These are phyloP conservation scores for Centroberyx gerrardi DNA, from an alignment of 2,797 vertebrate genomes.

Conservation along the genomic window DNA sequence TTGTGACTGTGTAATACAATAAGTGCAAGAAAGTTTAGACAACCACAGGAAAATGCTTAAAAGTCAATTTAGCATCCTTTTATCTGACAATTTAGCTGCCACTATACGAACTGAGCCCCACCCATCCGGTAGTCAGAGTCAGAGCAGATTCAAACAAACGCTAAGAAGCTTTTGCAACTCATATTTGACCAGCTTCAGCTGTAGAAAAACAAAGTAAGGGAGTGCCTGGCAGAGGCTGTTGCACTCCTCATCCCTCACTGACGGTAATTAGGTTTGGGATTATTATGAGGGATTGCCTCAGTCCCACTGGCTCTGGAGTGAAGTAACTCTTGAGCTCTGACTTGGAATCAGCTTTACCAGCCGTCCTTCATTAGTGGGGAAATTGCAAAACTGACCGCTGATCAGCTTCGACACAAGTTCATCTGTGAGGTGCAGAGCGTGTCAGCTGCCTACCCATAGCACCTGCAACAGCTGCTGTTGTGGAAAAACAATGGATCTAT, in stretches of 20 bases:
- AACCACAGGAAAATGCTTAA: not conserved
- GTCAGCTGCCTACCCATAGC: not conserved
- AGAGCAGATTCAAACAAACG: not conserved
- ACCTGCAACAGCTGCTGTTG: not conserved
- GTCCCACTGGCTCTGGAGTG: not conserved
- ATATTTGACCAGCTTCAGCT: not conserved
- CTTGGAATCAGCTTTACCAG: not conserved
- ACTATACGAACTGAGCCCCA: not conserved
- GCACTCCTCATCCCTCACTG: not conserved
- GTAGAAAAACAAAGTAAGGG: conserved; percentile 27
- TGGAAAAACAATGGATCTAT: no score
- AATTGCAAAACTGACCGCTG: not conserved
- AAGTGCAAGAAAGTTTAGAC: no score
- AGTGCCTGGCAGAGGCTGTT: conserved; percentile 32
- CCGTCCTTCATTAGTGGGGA: no score
- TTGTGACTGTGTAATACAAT: not conserved
- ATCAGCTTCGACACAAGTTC: not conserved
- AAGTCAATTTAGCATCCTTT: not conserved
- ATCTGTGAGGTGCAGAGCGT: not conserved
- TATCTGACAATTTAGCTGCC: not conserved
- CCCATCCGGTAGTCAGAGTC: not conserved
- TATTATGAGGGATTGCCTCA: conserved; percentile 21
- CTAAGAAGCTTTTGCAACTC: conserved; percentile 35
- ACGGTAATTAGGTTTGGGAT: conserved; percentile 18
- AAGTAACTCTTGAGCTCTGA: not conserved